These are phyloP conservation scores for Akabosia matsudoensis DNA, from an alignment of 1,140 invertebrate species.

Conservation along the genomic window DNA sequence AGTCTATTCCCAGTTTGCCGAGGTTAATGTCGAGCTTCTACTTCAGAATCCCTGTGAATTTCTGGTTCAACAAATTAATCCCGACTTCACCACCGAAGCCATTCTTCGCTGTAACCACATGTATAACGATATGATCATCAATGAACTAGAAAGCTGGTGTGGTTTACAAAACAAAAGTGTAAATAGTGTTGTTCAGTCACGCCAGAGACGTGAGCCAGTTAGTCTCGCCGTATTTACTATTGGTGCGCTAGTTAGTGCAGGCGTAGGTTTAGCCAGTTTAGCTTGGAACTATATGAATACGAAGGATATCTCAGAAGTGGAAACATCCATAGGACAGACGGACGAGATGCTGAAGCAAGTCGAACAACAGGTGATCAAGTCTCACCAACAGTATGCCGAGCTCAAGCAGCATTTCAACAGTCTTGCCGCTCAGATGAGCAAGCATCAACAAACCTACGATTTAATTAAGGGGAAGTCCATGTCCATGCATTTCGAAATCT, in stretches of 20 bases:
- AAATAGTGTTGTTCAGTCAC: neutral
- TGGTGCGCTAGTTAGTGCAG: neutral
- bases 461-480: conserved; percentile 1
- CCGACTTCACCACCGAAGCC: neutral
- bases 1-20: too few relatives aligned
- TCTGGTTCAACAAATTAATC: conserved; percentile 19
- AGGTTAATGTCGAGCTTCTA: neutral
- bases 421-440: neutral
- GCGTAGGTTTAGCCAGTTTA: too few relatives aligned
- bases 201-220: neutral
- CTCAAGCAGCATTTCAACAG: neutral
- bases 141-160: conserved; percentile 28
- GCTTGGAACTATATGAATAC: too few relatives aligned
- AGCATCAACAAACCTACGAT: neutral
- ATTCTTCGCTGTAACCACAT: conserved; percentile 17
- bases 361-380: neutral
- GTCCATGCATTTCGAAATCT: conserved; percentile 7
- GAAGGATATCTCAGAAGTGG: too few relatives aligned
- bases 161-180: neutral
- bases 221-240: neutral
- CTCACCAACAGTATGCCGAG: neutral
- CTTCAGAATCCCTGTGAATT: neutral
- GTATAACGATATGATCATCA: conserved; percentile 28
- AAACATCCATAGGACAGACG: neutral
- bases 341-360: neutral